These are phyloP conservation scores for Axea sp. DNA, from an alignment of 2,888 invertebrate genomes.

Conservation along the genomic window DNA sequence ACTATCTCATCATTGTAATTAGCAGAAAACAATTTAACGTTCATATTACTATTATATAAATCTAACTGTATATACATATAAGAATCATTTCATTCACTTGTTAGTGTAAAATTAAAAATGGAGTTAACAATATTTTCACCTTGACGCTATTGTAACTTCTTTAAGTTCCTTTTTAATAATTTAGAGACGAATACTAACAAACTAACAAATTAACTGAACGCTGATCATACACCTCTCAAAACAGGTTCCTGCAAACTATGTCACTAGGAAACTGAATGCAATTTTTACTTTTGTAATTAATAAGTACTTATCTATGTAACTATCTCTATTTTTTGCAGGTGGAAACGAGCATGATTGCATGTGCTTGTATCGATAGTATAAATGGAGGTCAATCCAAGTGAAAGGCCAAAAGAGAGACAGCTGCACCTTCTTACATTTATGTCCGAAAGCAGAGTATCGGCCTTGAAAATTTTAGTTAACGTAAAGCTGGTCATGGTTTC, in stretches of 20 bases:
- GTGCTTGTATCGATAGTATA: slow-evolving; percentile 26
- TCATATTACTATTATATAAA: slow-evolving; percentile 21
- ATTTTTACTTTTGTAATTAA: slow-evolving; percentile 18
- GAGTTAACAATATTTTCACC: neutral
- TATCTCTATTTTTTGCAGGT: slow-evolving; percentile 36
- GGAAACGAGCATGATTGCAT: slow-evolving; percentile 41
- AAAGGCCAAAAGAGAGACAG: slow-evolving; percentile 56
- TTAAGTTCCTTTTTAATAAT: neutral
- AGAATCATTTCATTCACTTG: slow-evolving; percentile 23
- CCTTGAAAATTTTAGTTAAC: slow-evolving; percentile 57
- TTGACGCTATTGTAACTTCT: neutral
- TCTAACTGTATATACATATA: neutral
- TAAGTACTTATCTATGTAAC: slow-evolving; percentile 13
- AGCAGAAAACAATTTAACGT: slow-evolving; percentile 9
- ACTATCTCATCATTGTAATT: too few relatives aligned
- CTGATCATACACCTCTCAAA: neutral
- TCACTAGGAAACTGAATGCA: too few relatives aligned
- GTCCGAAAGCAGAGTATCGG: slow-evolving; percentile 38
- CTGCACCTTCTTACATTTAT: slow-evolving; percentile 38
- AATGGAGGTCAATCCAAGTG: slow-evolving; percentile 59
- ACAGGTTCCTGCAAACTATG: too few relatives aligned
- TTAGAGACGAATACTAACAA: neutral
- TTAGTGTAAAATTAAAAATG: slow-evolving; percentile 2
- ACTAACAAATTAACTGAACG: neutral
- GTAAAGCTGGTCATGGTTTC: slow-evolving; percentile 61